Percentiles rank a stretch among this genome's conserved stretches.
phyloP scores from a whole-genome alignment of 2,113 vertebrate genomes.

The Lagenorhynchus albirostris region DNA sequence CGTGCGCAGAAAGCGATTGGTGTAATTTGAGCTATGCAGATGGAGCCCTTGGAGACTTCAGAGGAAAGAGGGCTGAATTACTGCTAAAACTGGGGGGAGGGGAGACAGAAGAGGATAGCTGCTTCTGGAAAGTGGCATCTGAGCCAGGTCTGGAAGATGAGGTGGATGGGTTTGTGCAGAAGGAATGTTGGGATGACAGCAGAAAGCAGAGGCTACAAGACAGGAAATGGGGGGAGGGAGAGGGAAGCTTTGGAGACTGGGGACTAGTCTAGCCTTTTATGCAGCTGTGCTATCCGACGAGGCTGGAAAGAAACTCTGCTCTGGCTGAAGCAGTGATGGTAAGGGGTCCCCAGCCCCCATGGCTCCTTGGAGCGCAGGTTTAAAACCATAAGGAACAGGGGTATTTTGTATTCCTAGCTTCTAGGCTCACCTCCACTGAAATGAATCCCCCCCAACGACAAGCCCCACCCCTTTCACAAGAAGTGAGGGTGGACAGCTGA shows the following conservation, averaged over 20 bases:
- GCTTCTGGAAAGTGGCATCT: background rate
- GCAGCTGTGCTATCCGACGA: fast-evolving
- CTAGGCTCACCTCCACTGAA: background rate
- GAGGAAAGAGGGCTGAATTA: background rate
- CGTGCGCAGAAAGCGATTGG: background rate
- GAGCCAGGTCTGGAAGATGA: background rate
- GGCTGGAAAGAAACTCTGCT: background rate
- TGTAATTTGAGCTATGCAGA: background rate
- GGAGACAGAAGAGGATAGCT: background rate
- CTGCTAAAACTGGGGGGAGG: background rate
- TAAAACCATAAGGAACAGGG: background rate
- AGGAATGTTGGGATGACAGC: background rate
- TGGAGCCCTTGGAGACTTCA: background rate
- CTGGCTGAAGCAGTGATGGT: background rate
- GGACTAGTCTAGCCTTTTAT: background rate
- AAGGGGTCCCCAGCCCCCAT: fast-evolving
- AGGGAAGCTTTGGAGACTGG: fast-evolving
- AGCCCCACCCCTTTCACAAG: background rate
- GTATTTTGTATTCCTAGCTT: background rate
- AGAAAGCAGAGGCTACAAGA: background rate
- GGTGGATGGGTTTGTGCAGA: background rate
- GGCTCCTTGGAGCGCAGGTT: background rate
- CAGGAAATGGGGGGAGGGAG: background rate
- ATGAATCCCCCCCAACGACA: background rate
- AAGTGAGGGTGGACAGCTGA: conserved; percentile 51